Base-by-base conservation (phyloP, 2,888 invertebrate genomes). In the Thumatha senex region DNA sequence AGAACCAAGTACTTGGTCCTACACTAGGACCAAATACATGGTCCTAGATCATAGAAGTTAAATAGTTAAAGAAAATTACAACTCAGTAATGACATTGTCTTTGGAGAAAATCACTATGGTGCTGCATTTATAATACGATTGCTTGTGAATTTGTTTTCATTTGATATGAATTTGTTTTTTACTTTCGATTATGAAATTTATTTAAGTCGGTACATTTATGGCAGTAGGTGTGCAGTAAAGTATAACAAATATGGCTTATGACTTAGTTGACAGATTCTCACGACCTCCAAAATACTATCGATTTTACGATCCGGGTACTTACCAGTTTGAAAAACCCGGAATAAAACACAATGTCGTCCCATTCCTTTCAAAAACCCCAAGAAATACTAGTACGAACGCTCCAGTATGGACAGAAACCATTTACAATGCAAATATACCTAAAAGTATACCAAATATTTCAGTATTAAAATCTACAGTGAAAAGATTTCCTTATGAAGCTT, bases 291-390 rank as follows among this genome's bases (percentile, higher is more conserved):
- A 74, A 61, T 74, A 72, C 57, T 77, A 60, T 52, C 71, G 61
- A 30, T 55, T 89, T 39, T 67, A 78, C 29, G 89, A 88, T 46
- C 89, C 89, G 46, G 83, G 82, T n/a, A 67, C 83, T 0, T 90
- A 88, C 61, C 77, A 83, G 61, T 54, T 51, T 51, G 61, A 67
- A 12, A 57, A 48, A 50, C 44, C 46, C 10, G 55, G 61, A 57
- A 38, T 46, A 24, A 64, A 67, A 54, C 42, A 40, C 8, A 80
- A 77, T 51, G 78, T 72, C 55, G 76, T 57, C 38, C 82, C 86
- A 4, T 90, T 89, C 72, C 70, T 86, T 36, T 75, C 84, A 12
- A 81, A 68, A 44, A 39, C 67, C 10, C 69, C 76, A n/a, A 74
- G 89, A 39, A 65, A 61, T 10, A 80, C 76, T 5, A 45, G 53